A percentile compares a stretch with the other conserved stretches of the same genome.
Evolutionary conservation across 1,140 invertebrate genomes (phyloP).

Genomic region (Aphaenogaster rudis): DNA sequence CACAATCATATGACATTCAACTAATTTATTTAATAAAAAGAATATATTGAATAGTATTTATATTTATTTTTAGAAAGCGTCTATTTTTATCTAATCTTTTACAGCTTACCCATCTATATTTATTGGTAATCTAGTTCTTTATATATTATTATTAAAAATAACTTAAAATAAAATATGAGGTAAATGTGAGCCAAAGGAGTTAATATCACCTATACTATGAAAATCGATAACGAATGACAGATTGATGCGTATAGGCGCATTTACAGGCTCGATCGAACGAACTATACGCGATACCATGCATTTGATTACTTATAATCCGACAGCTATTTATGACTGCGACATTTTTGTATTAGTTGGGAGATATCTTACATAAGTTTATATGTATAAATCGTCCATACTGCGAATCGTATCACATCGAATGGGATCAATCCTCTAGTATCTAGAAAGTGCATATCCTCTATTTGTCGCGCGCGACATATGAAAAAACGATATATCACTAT

Average conservation of each 20-base stretch:
- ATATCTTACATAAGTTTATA: neutral
- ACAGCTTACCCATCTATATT: no score
- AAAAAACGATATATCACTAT: conserved; percentile 27
- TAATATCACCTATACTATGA: neutral
- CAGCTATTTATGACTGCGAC: neutral
- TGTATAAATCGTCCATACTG: conserved; percentile 2
- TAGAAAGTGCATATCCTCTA: conserved; percentile 11
- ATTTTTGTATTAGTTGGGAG: neutral
- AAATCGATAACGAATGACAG: neutral
- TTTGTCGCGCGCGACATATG: neutral
- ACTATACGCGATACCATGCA: neutral
- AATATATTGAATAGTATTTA: no score
- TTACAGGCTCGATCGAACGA: neutral
- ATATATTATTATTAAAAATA: neutral
- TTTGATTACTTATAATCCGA: neutral
- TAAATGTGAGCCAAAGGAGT: neutral
- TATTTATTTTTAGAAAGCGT: no score
- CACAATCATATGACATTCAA: no score
- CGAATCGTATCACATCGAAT: conserved; percentile 43
- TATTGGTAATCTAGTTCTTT: no score
- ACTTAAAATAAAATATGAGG: neutral
- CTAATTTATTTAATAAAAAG: no score
- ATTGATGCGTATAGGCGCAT: neutral
- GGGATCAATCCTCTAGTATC: conserved; percentile 18
- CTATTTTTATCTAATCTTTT: no score